Conservation (phyloP, 2,113 vertebrate species). For the Datnioides undecimradiatus region DNA sequence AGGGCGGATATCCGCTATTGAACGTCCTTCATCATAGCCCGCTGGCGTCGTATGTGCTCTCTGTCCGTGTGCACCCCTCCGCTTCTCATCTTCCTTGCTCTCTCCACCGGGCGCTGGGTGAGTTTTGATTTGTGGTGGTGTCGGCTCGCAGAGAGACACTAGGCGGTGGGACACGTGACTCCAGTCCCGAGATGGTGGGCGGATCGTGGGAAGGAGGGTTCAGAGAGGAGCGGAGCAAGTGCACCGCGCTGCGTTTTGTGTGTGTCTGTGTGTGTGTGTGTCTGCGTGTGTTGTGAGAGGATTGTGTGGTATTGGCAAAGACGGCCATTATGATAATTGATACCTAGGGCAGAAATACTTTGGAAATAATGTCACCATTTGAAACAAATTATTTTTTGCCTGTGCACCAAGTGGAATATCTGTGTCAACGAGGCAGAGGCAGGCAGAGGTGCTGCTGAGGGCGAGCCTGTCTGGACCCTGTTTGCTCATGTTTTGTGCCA, state of each 20-base stretch:
- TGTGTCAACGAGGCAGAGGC: constrained; percentile 1
- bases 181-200: constrained; percentile 76
- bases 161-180: constrained; percentile 81
- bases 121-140: constrained; percentile 77
- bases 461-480: not conserved
- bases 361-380: constrained; percentile 52
- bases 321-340: constrained; percentile 66
- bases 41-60: constrained; percentile 28
- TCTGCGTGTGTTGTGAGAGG: constrained; percentile 1
- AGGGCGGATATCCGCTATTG: constrained; percentile 5
- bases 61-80: constrained; percentile 31
- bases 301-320: constrained; percentile 39
- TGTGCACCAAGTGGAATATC: not conserved
- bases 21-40: constrained; percentile 16
- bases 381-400: constrained; percentile 26
- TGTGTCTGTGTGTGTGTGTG: constrained; percentile 8
- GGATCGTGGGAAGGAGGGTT: constrained; percentile 75
- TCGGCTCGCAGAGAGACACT: constrained; percentile 68
- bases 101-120: constrained; percentile 60
- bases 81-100: constrained; percentile 47
- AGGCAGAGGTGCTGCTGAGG: not conserved
- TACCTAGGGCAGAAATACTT: constrained; percentile 40
- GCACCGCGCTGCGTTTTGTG: constrained; percentile 56
- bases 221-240: constrained; percentile 74
- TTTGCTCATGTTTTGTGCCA: constrained; percentile 21